phyloP scores from a whole-genome alignment of 2,113 vertebrate species.

The Megatriorchis doriae region DNA sequence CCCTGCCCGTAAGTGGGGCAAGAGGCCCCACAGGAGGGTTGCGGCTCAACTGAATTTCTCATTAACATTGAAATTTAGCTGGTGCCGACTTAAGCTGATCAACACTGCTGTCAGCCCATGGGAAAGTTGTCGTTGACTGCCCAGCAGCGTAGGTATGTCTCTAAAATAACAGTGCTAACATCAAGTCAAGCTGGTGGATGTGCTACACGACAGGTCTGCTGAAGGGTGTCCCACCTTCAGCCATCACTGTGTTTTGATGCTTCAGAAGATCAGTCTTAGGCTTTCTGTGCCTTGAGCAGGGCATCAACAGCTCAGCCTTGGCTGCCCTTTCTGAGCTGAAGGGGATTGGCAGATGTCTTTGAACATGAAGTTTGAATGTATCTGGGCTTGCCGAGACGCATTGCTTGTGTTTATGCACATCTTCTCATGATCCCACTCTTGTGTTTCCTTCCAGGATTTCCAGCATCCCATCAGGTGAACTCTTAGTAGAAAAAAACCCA shows the following conservation, averaged over 20 bases:
- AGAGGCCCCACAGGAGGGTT: not conserved
- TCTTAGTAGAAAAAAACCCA: not conserved
- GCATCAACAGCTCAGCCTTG: not conserved
- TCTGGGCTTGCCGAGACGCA: not conserved
- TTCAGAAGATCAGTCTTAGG: not conserved
- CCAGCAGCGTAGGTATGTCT: not conserved
- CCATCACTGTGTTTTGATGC: no score
- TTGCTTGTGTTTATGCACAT: not conserved
- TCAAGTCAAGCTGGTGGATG: not conserved
- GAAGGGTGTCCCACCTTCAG: not conserved
- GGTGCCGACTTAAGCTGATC: not conserved
- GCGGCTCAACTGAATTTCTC: not conserved
- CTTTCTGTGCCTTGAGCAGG: not conserved
- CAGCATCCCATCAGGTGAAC: not conserved
- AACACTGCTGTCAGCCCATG: not conserved
- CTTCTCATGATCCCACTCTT: not conserved
- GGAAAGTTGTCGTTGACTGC: not conserved
- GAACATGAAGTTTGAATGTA: fast-evolving
- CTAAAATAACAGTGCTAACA: not conserved
- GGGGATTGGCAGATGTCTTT: not conserved
- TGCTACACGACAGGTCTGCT: not conserved
- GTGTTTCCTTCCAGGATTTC: not conserved
- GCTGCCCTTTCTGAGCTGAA: not conserved
- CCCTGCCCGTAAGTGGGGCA: not conserved
- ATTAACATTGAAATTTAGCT: not conserved